Evolutionary conservation across 1,140 invertebrate genomes (phyloP).

Genomic region (Adoxophyes honmai): DNA sequence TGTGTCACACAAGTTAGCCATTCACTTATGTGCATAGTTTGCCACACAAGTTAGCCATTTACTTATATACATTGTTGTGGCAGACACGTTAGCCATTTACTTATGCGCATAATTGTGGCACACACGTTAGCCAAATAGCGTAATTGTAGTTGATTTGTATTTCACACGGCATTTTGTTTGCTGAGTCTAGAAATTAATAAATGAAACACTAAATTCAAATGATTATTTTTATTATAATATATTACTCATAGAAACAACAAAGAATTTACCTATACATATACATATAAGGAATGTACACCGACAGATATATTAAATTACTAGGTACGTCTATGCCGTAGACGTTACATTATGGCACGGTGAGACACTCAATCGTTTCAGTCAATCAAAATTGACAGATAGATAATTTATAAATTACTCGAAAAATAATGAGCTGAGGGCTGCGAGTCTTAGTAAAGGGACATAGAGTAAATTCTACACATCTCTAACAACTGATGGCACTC

Average conservation of each 20-base stretch:
- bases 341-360: conserved; percentile 26
- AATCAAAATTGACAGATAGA: conserved; percentile 29
- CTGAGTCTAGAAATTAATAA: conserved; percentile 6
- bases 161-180: too few species aligned
- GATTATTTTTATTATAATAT: conserved; percentile 29
- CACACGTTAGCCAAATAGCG: too few species aligned
- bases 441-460: background rate
- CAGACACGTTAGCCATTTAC: too few species aligned
- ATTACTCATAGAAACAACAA: conserved; percentile 21
- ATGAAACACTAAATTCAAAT: conserved; percentile 23
- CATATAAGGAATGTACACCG: conserved; percentile 11
- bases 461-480: too few species aligned
- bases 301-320: conserved; percentile 7
- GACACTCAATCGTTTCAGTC: conserved; percentile 20
- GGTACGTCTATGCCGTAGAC: conserved; percentile 1
- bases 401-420: conserved; percentile 29
- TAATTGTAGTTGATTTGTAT: too few species aligned
- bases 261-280: background rate
- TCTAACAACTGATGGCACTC: too few species aligned
- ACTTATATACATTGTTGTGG: too few species aligned
- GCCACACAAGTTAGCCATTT: too few species aligned
- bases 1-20: too few species aligned
- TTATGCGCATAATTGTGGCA: too few species aligned
- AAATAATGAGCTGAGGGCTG: conserved; percentile 26
- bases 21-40: too few species aligned